Conservation (phyloP, 2,797 vertebrate genomes). For the Octomys mimax region DNA sequence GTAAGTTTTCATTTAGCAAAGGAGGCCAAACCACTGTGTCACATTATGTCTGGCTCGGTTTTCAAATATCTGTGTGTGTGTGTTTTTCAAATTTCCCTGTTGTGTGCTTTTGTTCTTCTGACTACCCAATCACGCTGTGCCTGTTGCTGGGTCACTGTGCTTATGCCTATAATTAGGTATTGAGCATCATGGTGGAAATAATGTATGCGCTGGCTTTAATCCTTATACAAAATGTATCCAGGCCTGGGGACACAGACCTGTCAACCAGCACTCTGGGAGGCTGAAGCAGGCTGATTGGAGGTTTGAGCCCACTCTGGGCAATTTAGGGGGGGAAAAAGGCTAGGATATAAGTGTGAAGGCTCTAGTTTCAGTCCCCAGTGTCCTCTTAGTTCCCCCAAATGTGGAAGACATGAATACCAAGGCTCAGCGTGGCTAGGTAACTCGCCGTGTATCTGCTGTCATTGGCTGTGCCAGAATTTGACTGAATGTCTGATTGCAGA, state of each 20-base stretch:
- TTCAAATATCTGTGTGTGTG: not conserved
- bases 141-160: not conserved
- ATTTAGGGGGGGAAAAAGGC: not conserved
- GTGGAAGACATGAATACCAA: not conserved
- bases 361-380: not conserved
- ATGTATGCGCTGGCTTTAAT: conserved; percentile 6
- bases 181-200: not conserved
- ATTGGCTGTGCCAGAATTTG: not conserved
- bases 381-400: not conserved
- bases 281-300: not conserved
- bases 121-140: not conserved
- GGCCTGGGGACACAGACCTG: not conserved
- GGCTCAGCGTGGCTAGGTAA: not conserved
- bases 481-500: conserved; percentile 3
- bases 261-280: not conserved
- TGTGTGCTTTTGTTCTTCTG: not conserved
- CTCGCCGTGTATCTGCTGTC: not conserved
- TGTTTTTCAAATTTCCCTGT: not conserved
- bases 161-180: conserved; percentile 4
- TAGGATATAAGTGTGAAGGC: not conserved
- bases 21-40: not conserved
- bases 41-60: not conserved
- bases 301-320: not conserved
- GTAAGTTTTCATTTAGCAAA: not conserved
- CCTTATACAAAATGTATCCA: not conserved